These are phyloP conservation scores for Hyperoodon ampullatus DNA, from an alignment of 2,113 vertebrate species.

Conservation along the genomic window DNA sequence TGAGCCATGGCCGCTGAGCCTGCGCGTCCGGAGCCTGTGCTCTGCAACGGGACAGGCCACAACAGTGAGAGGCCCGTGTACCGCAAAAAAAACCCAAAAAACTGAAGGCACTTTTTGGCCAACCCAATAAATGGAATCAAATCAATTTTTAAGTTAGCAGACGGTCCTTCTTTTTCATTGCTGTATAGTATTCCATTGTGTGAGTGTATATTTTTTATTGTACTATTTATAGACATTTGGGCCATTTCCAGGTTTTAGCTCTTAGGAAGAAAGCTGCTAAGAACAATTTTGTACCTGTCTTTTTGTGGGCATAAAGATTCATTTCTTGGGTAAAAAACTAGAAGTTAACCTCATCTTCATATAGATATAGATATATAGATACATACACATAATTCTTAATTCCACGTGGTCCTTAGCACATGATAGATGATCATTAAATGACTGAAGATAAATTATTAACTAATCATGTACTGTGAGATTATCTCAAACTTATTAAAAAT, in stretches of 20 bases:
- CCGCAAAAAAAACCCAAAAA: no score
- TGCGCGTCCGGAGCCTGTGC: no score
- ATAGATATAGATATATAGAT: not conserved
- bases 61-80: no score
- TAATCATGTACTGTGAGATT: not conserved
- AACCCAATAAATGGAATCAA: not conserved
- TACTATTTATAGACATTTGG: constrained; percentile 22
- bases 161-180: not conserved
- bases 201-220: not conserved
- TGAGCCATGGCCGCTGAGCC: no score
- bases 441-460: constrained; percentile 2
- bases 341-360: not conserved
- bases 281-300: constrained; percentile 16
- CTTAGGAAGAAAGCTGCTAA: constrained; percentile 23
- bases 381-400: not conserved
- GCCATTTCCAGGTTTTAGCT: constrained; percentile 33
- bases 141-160: not conserved
- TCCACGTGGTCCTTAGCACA: not conserved
- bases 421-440: constrained; percentile 34
- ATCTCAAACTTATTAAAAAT: constrained; percentile 6
- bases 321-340: constrained; percentile 22
- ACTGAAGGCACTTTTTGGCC: no score
- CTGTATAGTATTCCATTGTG: constrained; percentile 14
- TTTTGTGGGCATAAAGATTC: constrained; percentile 32
- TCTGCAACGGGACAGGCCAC: no score